phyloP scores from a whole-genome alignment of 1,140 invertebrate genomes.

The Leptonema lineaticorne region DNA sequence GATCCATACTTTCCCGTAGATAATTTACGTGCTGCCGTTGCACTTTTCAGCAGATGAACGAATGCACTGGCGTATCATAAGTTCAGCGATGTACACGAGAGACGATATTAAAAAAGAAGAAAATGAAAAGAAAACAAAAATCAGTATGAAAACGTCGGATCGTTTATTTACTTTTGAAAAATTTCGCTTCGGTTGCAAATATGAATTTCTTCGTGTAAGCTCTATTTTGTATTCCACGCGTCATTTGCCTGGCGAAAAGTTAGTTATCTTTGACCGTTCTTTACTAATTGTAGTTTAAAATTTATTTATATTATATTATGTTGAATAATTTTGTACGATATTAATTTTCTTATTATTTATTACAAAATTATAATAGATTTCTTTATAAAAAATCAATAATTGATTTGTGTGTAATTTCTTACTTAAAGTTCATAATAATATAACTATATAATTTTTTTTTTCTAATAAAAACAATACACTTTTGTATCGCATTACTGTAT shows the following conservation, averaged over 20 bases:
- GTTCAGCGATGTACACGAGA: background rate
- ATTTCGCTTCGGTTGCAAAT: conserved; percentile 36
- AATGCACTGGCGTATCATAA: conserved; percentile 4
- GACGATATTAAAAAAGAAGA: background rate
- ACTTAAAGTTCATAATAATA: too few relatives aligned
- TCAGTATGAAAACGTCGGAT: conserved; percentile 28
- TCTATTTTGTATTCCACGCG: background rate
- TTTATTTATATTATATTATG: background rate
- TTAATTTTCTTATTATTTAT: background rate
- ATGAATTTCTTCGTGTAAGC: conserved; percentile 32
- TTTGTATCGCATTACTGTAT: too few relatives aligned
- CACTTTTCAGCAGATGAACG: background rate
- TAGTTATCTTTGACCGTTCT: background rate
- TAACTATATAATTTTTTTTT: too few relatives aligned
- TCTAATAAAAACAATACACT: too few relatives aligned
- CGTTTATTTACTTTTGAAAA: conserved; percentile 40
- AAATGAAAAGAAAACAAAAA: too few relatives aligned
- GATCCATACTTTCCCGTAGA: background rate
- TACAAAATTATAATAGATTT: too few relatives aligned
- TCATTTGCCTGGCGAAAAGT: background rate
- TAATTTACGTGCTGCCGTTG: background rate
- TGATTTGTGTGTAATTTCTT: too few relatives aligned
- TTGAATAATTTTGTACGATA: background rate
- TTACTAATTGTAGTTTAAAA: background rate
- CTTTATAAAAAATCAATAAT: too few relatives aligned